phyloP scores from a whole-genome alignment of 2,113 vertebrate genomes.

The Gorsachius goisagi region DNA sequence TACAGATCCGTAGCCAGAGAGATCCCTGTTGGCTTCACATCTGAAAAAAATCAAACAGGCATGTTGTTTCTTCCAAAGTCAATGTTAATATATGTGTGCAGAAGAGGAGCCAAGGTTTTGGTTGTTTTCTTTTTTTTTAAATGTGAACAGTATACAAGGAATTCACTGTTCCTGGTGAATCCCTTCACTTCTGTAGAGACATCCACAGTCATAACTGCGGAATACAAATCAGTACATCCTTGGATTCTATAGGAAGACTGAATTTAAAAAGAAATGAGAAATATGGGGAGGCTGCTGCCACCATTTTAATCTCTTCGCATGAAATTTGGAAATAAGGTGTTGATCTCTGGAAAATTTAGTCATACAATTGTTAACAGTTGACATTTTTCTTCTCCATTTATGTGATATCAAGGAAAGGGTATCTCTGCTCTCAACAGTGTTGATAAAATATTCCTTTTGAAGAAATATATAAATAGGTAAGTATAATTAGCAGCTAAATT shows the following conservation, averaged over 20 bases:
- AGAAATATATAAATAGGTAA: not conserved
- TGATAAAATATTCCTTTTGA: not conserved
- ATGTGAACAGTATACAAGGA: not conserved
- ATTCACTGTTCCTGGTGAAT: constrained; percentile 6
- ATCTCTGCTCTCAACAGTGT: not conserved
- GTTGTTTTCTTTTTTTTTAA: not conserved
- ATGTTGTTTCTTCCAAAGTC: not conserved
- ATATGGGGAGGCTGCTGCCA: not conserved
- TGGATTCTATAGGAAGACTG: not conserved
- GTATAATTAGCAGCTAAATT: not conserved
- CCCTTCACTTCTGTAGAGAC: not conserved
- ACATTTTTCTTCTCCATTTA: not conserved
- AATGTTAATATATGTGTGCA: not conserved
- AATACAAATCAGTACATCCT: not conserved
- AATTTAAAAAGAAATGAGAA: not conserved
- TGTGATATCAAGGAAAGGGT: not conserved
- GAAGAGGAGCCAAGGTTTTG: not conserved
- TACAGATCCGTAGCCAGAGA: not conserved
- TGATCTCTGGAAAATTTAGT: not conserved
- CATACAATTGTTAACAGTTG: not conserved
- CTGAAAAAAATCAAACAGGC: not conserved
- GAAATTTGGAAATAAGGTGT: not conserved
- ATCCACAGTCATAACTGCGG: not conserved
- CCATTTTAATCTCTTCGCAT: not conserved
- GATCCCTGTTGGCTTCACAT: not conserved